Evolutionary conservation across 2,888 invertebrate species (phyloP), one percentile per base, ranked within the genome.

Genomic region (Folsomia candida): DNA sequence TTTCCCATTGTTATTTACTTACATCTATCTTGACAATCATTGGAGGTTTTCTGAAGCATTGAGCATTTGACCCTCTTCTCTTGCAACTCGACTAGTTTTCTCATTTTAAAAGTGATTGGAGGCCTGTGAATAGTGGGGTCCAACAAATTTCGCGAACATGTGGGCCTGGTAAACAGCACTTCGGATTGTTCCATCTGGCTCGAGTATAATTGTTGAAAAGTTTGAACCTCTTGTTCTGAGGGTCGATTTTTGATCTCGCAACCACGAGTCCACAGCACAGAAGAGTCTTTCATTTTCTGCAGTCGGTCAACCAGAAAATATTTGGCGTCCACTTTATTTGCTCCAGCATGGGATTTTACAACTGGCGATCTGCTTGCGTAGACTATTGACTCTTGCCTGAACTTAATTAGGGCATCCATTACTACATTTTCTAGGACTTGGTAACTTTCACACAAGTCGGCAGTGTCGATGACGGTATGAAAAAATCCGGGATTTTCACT

Each of bases 401-500:
- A 62, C 27, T 29, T 28, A 11, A 18, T 22, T 20, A 68, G 27
- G 26, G 27, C 24, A 28, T 68, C 68, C 27, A 28, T 22, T 2
- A 62, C 37, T n/a, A 68, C 14, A 14, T 29, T 57, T 37, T 63
- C 54, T 9, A 68, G 18, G n/a, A 18, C 9, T 0, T 20, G 26
- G 28, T 59, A 68, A 54, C 62, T 68, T 26, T 57, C 14, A 22
- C 68, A 68, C 11, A 72, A 20, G n/a, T 67, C 51, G 1, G 63
- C 27, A 2, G 72, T 70, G 59, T 76, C 70, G 18, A 74, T 11
- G 1, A 76, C 59, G 1, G n/a, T 2, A 51, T 54, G 47, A 28
- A 76, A 74, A 58, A 74, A 69, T 18, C 74, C 74, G 2, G 76
- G 74, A 67, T 76, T 72, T n/a, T 76, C 71, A 24, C 24, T n/a